phyloP scores from a whole-genome alignment of 2,888 invertebrate species.

The Rhogogaster chlorosoma region DNA sequence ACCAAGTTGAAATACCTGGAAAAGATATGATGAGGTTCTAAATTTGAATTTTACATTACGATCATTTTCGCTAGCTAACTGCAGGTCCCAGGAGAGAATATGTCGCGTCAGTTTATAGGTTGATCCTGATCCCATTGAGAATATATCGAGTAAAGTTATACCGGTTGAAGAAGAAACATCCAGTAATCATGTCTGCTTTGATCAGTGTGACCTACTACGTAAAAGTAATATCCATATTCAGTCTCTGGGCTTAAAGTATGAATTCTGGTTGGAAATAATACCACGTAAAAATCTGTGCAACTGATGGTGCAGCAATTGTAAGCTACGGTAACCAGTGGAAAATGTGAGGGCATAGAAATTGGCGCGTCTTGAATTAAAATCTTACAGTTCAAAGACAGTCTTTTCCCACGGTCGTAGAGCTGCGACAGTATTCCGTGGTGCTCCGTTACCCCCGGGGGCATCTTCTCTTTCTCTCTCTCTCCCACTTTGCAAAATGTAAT shows the following conservation, averaged over 20 bases:
- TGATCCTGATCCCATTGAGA: neutral
- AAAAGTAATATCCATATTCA: neutral
- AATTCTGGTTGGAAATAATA: neutral
- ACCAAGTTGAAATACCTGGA: neutral
- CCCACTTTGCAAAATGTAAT: too few species aligned
- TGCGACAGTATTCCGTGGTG: neutral
- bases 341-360: constrained; percentile 9
- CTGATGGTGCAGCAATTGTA: neutral
- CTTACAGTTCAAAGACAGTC: constrained; percentile 34
- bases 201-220: neutral
- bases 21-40: neutral
- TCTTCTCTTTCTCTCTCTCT: neutral
- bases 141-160: neutral
- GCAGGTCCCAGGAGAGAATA: neutral
- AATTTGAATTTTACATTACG: neutral
- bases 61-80: neutral
- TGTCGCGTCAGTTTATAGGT: neutral
- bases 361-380: constrained; percentile 32
- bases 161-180: neutral
- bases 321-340: neutral
- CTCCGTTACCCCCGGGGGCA: constrained; percentile 13
- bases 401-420: constrained; percentile 19
- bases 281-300: neutral
- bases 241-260: neutral
- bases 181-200: neutral